Percentiles rank a stretch among this genome's conserved stretches.
These are phyloP conservation scores for Drosophila formosana DNA, from an alignment of 2,888 invertebrate species.

Conservation along the genomic window DNA sequence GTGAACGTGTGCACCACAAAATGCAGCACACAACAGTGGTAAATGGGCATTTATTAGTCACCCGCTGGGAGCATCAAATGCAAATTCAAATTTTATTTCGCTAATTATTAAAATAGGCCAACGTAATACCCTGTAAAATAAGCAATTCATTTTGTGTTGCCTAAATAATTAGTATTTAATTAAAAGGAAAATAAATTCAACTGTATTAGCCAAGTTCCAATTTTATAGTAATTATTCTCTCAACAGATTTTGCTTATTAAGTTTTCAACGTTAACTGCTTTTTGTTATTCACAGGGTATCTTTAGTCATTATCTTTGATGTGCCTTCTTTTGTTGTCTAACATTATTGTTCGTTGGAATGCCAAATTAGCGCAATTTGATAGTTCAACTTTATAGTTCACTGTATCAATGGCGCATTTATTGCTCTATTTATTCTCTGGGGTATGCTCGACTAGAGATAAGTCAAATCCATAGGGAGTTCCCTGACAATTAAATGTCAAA, in stretches of 20 bases:
- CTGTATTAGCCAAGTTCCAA: too few species aligned
- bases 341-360: slow-evolving; percentile 3
- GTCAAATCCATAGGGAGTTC: too few species aligned
- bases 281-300: background rate
- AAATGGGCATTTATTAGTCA: slow-evolving; percentile 55
- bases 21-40: slow-evolving; percentile 35
- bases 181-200: background rate
- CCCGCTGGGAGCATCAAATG: slow-evolving; percentile 35
- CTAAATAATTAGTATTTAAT: too few species aligned
- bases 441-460: background rate
- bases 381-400: slow-evolving; percentile 2
- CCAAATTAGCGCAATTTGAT: slow-evolving; percentile 3
- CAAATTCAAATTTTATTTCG: slow-evolving; percentile 38
- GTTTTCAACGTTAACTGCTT: too few species aligned
- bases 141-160: too few species aligned
- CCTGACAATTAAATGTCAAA: too few species aligned
- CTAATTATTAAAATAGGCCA: slow-evolving; percentile 53
- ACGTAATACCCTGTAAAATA: slow-evolving; percentile 18
- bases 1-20: slow-evolving; percentile 23
- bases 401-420: background rate
- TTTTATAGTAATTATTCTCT: too few species aligned
- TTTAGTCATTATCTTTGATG: background rate
- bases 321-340: background rate
- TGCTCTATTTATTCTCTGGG: background rate
- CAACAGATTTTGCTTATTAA: too few species aligned